These are phyloP conservation scores for Neofelis nebulosa DNA, from an alignment of 2,113 vertebrate species.

Conservation along the genomic window DNA sequence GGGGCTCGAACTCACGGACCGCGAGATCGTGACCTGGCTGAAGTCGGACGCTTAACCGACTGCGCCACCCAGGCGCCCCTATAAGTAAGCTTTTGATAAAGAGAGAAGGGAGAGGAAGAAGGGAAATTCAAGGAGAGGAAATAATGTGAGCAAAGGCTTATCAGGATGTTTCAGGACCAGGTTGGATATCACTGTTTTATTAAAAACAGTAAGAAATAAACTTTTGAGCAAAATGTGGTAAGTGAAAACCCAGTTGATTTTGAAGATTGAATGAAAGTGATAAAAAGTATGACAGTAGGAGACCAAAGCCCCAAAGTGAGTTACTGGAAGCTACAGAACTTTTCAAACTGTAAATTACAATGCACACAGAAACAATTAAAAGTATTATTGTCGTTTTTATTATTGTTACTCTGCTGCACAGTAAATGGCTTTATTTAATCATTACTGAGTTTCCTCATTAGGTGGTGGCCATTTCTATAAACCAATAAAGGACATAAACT, in stretches of 20 bases:
- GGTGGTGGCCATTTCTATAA: background rate
- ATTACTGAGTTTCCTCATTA: background rate
- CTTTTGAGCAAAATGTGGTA: background rate
- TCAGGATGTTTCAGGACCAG: background rate
- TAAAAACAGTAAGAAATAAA: background rate
- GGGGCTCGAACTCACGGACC: too few species aligned
- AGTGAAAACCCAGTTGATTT: background rate
- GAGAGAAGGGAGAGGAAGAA: background rate
- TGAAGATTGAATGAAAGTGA: background rate
- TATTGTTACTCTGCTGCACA: background rate
- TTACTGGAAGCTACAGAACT: background rate
- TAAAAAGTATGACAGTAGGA: background rate
- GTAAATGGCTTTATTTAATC: background rate
- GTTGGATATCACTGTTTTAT: background rate
- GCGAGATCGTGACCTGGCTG: too few species aligned
- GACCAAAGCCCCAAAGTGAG: background rate
- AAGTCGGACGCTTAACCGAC: too few species aligned
- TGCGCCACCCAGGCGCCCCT: too few species aligned
- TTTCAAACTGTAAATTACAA: background rate
- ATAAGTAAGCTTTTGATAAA: background rate
- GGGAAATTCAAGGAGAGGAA: background rate
- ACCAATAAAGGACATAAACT: background rate
- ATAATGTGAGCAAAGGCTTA: background rate
- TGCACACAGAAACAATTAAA: background rate
- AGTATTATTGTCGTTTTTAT: background rate